phyloP scores from a whole-genome alignment of 2,797 vertebrate species.

The Halcyon chelicuti region DNA sequence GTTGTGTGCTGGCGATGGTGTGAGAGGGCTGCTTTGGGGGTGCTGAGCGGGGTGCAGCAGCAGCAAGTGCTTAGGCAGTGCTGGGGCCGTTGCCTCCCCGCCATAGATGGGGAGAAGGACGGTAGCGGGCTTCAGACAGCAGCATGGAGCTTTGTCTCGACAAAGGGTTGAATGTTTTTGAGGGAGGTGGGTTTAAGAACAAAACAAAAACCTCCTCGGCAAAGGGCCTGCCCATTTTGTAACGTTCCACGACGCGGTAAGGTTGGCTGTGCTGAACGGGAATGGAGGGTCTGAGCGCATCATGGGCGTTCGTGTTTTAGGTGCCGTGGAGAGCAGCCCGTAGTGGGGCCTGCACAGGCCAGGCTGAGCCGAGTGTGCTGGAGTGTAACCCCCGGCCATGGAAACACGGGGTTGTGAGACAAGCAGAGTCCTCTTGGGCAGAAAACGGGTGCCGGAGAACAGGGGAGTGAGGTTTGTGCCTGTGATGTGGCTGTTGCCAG shows the following conservation, averaged over 20 bases:
- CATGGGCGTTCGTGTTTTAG: not conserved
- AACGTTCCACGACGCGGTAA: accelerated
- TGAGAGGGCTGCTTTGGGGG: not conserved
- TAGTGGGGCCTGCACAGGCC: not conserved
- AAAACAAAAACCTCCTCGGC: not conserved
- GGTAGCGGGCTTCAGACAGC: not conserved
- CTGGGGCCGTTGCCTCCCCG: accelerated
- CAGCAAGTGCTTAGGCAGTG: not conserved
- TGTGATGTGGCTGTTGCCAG: accelerated
- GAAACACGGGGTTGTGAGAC: not conserved
- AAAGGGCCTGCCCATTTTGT: not conserved
- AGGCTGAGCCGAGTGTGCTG: accelerated
- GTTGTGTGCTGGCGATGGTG: not conserved
- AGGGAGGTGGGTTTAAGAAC: not conserved
- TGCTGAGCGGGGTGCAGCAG: accelerated
- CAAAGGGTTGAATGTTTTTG: not conserved
- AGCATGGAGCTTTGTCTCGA: accelerated
- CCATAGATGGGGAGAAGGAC: accelerated
- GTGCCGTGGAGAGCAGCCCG: not conserved
- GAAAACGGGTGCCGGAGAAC: accelerated
- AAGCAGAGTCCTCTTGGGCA: accelerated
- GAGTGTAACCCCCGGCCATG: accelerated
- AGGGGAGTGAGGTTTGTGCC: not conserved
- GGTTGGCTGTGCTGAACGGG: not conserved
- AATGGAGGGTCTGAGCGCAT: not conserved